These are phyloP conservation scores for Tympanoctomys barrerae DNA, from an alignment of 2,797 vertebrate genomes.

Conservation along the genomic window DNA sequence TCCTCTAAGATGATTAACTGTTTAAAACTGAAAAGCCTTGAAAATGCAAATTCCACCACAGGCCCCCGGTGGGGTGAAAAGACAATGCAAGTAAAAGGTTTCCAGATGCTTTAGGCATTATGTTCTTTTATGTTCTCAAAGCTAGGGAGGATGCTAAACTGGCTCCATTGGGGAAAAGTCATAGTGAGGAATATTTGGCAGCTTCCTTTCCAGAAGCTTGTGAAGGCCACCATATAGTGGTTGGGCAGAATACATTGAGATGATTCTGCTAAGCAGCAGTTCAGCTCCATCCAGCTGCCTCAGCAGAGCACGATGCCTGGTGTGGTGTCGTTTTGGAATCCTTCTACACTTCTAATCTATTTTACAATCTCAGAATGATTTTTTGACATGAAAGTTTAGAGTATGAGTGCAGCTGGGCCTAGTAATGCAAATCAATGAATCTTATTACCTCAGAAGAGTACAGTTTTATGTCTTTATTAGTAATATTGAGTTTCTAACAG, in stretches of 20 bases:
- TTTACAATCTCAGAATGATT: slow-evolving; percentile 39
- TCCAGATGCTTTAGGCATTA: slow-evolving; percentile 75
- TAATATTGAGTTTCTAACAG: background rate
- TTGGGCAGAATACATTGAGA: background rate
- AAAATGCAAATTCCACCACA: slow-evolving; percentile 72
- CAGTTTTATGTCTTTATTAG: background rate
- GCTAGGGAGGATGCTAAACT: slow-evolving; percentile 13
- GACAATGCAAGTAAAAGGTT: slow-evolving; percentile 72
- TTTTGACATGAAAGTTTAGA: slow-evolving; percentile 35
- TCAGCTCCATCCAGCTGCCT: background rate
- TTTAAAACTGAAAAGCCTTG: slow-evolving; percentile 77
- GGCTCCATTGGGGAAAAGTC: slow-evolving; percentile 25
- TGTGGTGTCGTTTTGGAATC: slow-evolving; percentile 1
- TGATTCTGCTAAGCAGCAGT: slow-evolving; percentile 21
- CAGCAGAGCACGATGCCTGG: background rate
- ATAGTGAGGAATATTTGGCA: slow-evolving; percentile 34
- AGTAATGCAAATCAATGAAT: slow-evolving; percentile 53
- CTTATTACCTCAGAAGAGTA: slow-evolving; percentile 6
- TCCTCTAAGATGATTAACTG: slow-evolving; percentile 77
- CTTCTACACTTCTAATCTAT: background rate
- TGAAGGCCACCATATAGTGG: background rate
- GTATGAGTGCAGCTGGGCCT: slow-evolving; percentile 33
- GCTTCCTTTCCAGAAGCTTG: background rate
- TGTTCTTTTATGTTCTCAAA: slow-evolving; percentile 55
- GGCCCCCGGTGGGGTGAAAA: slow-evolving; percentile 69